Evolutionary conservation across 2,888 invertebrate genomes (phyloP), one percentile per base, ranked within the genome.

Genomic region (Megamerina dolium): DNA sequence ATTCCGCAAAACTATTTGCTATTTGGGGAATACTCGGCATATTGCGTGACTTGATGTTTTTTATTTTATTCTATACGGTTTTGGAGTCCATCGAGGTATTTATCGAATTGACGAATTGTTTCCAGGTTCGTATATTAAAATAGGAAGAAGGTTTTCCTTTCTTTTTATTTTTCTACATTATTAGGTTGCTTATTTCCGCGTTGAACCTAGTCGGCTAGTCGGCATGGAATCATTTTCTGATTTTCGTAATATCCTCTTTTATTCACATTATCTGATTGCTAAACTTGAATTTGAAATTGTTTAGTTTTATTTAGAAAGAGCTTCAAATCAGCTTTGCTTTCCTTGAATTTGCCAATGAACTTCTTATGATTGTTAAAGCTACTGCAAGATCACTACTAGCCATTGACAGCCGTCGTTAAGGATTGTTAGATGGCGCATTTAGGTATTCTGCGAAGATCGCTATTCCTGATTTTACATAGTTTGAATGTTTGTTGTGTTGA

Each of bases 401-500:
- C n/a, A n/a, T n/a, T n/a, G n/a, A n/a, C n/a, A n/a, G n/a, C n/a
- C n/a, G n/a, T n/a, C n/a, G n/a, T n/a, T n/a, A n/a, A n/a, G n/a
- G n/a, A 5, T 35, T 10, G 8, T 35, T 35, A 2, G 13, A 35
- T n/a, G 21, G 8, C 12, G 19, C 21, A 8, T 14, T 5, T 35
- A 21, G 18, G 14, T 21, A 14, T 36, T 36, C 23, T 20, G 23
- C 23, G 4, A 36, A 9, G 16, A 36, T 36, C 9, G 36, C 36
- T 36, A 36, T 36, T 9, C 21, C 3, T n/a, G 27, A 27, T 27
- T 29, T 27, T 12, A 10, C 27, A 16, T 26, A 37, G n/a, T 5
- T 3, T 12, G n/a, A 16, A 27, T 33, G 12, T 3, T 43, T 16
- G 20, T 37, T 37, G 17, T 43, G 43, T 4, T 43, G 30, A 43